Evolutionary conservation across 2,797 vertebrate genomes (phyloP).

Genomic region (Chelidonichthys spinosus): DNA sequence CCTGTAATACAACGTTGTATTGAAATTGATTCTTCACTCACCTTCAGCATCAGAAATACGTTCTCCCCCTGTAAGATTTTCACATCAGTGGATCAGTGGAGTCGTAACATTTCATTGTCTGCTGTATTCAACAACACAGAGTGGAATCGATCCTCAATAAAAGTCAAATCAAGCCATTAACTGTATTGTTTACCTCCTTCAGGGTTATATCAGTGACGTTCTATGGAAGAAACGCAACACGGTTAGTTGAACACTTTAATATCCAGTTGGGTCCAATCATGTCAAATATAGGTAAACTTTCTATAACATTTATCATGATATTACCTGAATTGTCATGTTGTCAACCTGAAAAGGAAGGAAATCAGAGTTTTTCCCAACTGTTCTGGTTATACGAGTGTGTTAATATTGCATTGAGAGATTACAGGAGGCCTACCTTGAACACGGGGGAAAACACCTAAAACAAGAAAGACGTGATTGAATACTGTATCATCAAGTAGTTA

Average conservation of each 20-base stretch:
- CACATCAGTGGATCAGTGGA: background rate
- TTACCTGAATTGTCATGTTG: conserved; percentile 71
- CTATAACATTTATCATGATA: background rate
- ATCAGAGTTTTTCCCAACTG: background rate
- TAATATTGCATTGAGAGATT: background rate
- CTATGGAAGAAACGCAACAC: conserved; percentile 40
- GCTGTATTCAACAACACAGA: background rate
- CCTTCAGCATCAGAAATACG: conserved; percentile 60
- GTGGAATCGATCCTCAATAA: background rate
- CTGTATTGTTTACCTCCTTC: conserved; percentile 63
- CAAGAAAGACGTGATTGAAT: background rate
- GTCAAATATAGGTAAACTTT: background rate
- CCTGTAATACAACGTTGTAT: background rate
- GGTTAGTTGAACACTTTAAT: background rate
- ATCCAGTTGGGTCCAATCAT: background rate
- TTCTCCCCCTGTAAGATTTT: conserved; percentile 68
- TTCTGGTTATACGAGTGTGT: background rate
- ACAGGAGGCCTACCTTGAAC: conserved; percentile 62
- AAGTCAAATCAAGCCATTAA: conserved; percentile 2
- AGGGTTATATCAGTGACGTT: conserved; percentile 50
- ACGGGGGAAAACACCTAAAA: conserved; percentile 61
- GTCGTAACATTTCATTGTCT: background rate
- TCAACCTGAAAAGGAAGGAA: conserved; percentile 49
- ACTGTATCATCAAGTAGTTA: background rate
- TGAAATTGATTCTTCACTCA: conserved; percentile 27